These are phyloP conservation scores for Thalpophila matura DNA, from an alignment of 2,888 invertebrate genomes.

Conservation along the genomic window DNA sequence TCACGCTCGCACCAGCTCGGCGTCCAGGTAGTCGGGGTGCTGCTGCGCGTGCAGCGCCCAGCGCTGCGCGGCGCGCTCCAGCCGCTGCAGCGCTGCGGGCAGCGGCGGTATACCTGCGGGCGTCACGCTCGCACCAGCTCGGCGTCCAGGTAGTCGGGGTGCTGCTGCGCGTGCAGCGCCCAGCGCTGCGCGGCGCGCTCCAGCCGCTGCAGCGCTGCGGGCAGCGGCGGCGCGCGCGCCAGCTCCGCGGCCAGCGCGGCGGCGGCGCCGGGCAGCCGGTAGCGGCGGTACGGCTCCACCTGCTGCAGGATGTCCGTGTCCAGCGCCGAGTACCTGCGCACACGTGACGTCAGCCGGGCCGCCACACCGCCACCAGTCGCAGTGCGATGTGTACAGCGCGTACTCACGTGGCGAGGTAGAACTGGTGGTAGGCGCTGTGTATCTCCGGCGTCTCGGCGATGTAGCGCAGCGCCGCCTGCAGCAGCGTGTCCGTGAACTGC, in stretches of 20 bases:
- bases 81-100: not conserved
- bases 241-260: conserved; percentile 68
- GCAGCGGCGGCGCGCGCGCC: conserved; percentile 46
- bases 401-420: conserved; percentile 81
- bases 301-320: conserved; percentile 69
- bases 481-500: conserved; percentile 74
- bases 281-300: conserved; percentile 79
- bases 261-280: conserved; percentile 76
- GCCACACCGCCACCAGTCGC: no score
- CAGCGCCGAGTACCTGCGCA: conserved; percentile 68
- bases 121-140: no score
- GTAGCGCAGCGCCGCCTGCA: conserved; percentile 75
- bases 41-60: conserved; percentile 25
- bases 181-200: conserved; percentile 64
- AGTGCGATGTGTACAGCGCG: no score
- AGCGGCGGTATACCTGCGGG: not conserved
- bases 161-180: conserved; percentile 25
- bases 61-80: conserved; percentile 30
- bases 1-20: no score
- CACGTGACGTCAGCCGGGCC: not conserved
- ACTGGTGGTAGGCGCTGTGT: conserved; percentile 72
- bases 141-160: conserved; percentile 75
- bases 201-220: not conserved
- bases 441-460: conserved; percentile 63
- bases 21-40: conserved; percentile 73